Evolutionary conservation across 2,113 vertebrate species (phyloP).

Genomic region (Peromyscus maniculatus): DNA sequence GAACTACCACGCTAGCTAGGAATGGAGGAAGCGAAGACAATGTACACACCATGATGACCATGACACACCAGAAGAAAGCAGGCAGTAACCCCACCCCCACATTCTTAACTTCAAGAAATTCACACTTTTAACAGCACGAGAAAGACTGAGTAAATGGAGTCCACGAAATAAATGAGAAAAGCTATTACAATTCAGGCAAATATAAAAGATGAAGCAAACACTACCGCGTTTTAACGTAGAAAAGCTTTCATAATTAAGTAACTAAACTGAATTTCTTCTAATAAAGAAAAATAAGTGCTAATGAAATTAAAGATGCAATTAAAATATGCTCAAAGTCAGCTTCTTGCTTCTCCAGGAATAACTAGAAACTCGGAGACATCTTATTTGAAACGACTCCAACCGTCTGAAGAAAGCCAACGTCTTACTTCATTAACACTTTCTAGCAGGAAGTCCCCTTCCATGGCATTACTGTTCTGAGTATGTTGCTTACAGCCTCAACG

Average conservation of each 20-base stretch:
- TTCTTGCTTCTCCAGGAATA: constrained; percentile 22
- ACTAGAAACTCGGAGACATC: neutral
- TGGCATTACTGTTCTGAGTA: constrained; percentile 14
- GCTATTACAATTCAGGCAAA: constrained; percentile 37
- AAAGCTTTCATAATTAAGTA: constrained; percentile 33
- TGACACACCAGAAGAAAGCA: neutral
- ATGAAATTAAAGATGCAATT: constrained; percentile 10
- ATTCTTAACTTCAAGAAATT: constrained; percentile 11
- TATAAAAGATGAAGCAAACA: constrained; percentile 40
- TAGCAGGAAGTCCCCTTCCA: constrained; percentile 23
- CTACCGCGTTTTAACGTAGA: neutral
- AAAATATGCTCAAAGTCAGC: neutral
- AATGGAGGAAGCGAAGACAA: constrained; percentile 4
- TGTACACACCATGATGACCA: neutral
- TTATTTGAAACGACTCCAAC: constrained; percentile 23
- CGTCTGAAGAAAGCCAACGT: constrained; percentile 32
- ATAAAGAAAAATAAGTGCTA: neutral
- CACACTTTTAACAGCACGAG: neutral
- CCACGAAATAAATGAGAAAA: constrained; percentile 50
- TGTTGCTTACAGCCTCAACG: neutral
- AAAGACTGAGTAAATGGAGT: constrained; percentile 10
- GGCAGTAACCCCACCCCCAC: constrained; percentile 6
- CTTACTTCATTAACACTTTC: constrained; percentile 2
- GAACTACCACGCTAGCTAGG: neutral
- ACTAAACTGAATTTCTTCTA: constrained; percentile 12